Percentiles rank a stretch among this genome's conserved stretches.
Conservation (phyloP, 2,113 vertebrate species). For the Oreochromis spilurus region DNA sequence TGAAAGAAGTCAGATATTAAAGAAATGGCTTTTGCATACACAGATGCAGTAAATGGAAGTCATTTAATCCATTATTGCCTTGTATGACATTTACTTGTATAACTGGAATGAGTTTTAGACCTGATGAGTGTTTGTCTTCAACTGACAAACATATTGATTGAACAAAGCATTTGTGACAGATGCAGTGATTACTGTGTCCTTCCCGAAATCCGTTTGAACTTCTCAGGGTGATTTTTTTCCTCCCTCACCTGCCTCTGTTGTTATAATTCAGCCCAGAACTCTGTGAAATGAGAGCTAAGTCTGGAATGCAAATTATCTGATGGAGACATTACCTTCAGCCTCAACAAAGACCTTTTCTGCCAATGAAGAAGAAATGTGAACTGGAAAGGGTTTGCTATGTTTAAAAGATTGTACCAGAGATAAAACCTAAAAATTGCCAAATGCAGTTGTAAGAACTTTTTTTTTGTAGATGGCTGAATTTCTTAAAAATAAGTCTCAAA, state of each 20-base stretch:
- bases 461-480: not conserved
- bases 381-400: not conserved
- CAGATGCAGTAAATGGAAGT: not conserved
- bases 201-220: not conserved
- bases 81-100: not conserved
- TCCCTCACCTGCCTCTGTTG: conserved; percentile 8
- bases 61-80: not conserved
- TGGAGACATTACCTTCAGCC: not conserved
- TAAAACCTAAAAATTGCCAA: not conserved
- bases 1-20: not conserved
- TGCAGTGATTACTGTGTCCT: not conserved
- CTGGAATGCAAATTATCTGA: not conserved
- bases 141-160: not conserved
- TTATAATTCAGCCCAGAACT: not conserved
- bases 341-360: not conserved
- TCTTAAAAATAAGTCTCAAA: not conserved
- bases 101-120: not conserved
- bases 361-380: not conserved
- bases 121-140: not conserved
- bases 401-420: not conserved
- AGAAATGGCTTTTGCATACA: accelerated
- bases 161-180: not conserved
- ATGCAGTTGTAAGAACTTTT: not conserved
- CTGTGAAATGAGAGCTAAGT: not conserved
- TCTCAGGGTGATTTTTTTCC: not conserved